These are phyloP conservation scores for Hypena proboscidalis DNA, from an alignment of 2,888 invertebrate genomes.

Conservation along the genomic window DNA sequence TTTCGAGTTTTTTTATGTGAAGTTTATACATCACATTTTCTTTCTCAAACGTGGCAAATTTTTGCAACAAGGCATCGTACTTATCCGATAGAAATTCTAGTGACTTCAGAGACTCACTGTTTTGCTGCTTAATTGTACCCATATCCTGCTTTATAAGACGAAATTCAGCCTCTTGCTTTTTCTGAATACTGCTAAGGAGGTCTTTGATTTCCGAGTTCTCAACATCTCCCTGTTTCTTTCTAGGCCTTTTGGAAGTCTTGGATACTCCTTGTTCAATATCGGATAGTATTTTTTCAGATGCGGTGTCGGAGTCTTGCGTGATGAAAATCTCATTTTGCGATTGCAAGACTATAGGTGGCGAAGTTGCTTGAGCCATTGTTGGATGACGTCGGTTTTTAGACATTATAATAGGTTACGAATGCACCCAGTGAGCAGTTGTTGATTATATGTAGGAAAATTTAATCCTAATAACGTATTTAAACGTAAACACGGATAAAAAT, in stretches of 20 bases:
- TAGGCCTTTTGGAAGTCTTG: conserved; percentile 2
- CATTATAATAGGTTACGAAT: too few species aligned
- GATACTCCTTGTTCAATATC: neutral
- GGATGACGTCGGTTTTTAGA: too few species aligned
- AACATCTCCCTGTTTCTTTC: conserved; percentile 3
- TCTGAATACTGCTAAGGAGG: neutral
- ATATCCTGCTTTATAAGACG: neutral
- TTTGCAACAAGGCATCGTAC: conserved; percentile 4
- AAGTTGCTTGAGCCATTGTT: too few species aligned
- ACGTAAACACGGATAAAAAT: too few species aligned
- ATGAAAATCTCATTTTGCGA: neutral
- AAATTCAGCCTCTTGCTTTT: conserved; percentile 1
- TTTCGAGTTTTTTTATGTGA: neutral
- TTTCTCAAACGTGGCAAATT: neutral
- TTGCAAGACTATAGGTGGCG: too few species aligned
- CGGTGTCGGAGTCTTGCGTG: conserved; percentile 6
- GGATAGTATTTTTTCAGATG: conserved; percentile 3
- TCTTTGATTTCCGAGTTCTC: conserved; percentile 1
- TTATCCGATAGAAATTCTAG: neutral
- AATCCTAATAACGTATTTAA: too few species aligned
- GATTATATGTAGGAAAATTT: too few species aligned
- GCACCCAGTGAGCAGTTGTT: too few species aligned
- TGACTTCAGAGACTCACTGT: neutral
- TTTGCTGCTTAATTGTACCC: conserved; percentile 1
- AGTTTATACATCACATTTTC: neutral